Evolutionary conservation across 2,797 vertebrate species (phyloP).

Genomic region (Danio tinwini): DNA sequence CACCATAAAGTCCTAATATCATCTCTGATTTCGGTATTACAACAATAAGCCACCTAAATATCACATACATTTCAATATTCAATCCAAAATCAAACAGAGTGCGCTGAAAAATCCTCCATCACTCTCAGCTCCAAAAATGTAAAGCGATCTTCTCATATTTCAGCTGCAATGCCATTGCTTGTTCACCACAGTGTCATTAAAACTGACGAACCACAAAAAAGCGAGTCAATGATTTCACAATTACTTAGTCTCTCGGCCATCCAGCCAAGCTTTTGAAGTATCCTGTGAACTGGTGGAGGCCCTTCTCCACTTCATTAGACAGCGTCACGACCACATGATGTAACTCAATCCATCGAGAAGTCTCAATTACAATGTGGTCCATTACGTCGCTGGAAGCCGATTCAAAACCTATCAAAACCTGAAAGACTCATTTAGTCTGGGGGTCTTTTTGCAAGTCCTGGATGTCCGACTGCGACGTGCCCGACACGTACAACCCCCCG

Average conservation of each 20-base stretch:
- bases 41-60: background rate
- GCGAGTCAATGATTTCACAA: constrained; percentile 76
- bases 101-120: background rate
- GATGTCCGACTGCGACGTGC: constrained; percentile 66
- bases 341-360: constrained; percentile 70
- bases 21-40: background rate
- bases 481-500: constrained; percentile 74
- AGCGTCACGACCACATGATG: constrained; percentile 74
- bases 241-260: constrained; percentile 75
- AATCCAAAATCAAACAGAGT: background rate
- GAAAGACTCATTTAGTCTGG: constrained; percentile 80
- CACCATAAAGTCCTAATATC: background rate
- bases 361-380: constrained; percentile 73
- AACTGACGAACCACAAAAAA: constrained; percentile 75
- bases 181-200: constrained; percentile 75
- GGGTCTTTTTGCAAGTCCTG: constrained; percentile 71
- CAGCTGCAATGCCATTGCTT: constrained; percentile 66
- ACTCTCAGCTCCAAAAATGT: background rate
- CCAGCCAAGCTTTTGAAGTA: constrained; percentile 76
- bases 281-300: constrained; percentile 70
- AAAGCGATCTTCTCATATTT: constrained; percentile 65
- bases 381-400: constrained; percentile 68
- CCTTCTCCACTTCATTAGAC: constrained; percentile 74
- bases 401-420: constrained; percentile 72
- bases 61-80: constrained; percentile 6